Base-by-base conservation (phyloP, 2,797 vertebrate species). In the Cirrhinus mrigala region DNA sequence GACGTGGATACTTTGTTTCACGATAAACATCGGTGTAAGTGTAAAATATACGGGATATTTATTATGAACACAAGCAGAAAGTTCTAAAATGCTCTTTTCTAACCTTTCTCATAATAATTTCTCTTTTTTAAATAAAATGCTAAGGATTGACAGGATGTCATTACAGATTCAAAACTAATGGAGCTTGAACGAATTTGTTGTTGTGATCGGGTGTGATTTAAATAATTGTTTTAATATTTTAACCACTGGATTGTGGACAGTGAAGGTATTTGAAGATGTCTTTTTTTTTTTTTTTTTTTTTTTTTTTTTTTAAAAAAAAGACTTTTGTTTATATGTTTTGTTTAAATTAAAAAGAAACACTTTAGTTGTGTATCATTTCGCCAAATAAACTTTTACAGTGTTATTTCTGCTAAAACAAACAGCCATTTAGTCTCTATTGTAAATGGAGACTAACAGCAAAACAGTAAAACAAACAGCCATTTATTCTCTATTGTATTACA, bases 251-350 rank as follows among this genome's bases (percentile, higher is more conserved):
- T 58, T 77, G 6, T 10, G 8, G 20, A 22, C 20, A 40, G 54
- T 24, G 6, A 44, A 78, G 2, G 33, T 10, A 40, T 15, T 40
- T 77, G 52, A n/a, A 60, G n/a, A 37, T 0, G 9, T 33, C n/a
- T n/a, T n/a, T n/a, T n/a, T n/a, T n/a, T n/a, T n/a, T n/a, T n/a
- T n/a, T n/a, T n/a, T n/a, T n/a, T n/a, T n/a, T n/a, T n/a, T n/a
- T n/a, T n/a, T n/a, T n/a, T n/a, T n/a, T 0, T 44, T 44, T 52
- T 20, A 1, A 15, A n/a, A n/a, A 24, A 22, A 0, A 76, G 0
- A 11, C 46, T 20, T 40, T 40, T 33, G 4, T 48, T 27, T 44
- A 7, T 44, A 7, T 7, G 8, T 44, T 46, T 46, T 27, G 29
- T 1, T 64, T 64, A 20, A 48, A 29, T 64, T 62, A 24, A 64